Evolutionary conservation across 2,113 vertebrate genomes (phyloP).

Genomic region (Crypturellus undulatus): DNA sequence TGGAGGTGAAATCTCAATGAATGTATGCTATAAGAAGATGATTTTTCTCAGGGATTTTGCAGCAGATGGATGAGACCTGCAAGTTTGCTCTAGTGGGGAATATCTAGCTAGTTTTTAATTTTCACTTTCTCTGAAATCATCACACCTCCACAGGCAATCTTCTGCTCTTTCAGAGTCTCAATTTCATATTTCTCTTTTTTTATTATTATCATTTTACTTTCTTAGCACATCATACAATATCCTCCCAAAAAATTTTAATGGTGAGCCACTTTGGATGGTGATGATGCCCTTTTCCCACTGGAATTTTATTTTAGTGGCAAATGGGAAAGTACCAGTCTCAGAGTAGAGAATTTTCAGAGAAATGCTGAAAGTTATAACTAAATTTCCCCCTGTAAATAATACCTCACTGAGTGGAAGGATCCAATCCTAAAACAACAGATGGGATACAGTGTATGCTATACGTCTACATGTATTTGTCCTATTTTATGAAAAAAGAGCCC

Average conservation of each 20-base stretch:
- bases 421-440: neutral
- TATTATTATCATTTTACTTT: neutral
- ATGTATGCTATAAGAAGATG: neutral
- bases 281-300: neutral
- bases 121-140: constrained; percentile 8
- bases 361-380: neutral
- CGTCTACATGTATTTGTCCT: neutral
- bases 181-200: neutral
- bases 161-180: neutral
- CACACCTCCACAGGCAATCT: neutral
- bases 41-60: constrained; percentile 15
- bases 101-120: constrained; percentile 48
- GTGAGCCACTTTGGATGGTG: neutral
- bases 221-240: neutral
- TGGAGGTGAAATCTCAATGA: neutral
- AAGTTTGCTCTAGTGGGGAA: constrained; percentile 27
- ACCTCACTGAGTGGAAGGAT: neutral
- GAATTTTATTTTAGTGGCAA: neutral
- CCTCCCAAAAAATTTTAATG: neutral
- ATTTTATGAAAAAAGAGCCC: neutral
- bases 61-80: neutral
- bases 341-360: neutral
- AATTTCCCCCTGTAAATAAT: neutral
- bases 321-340: neutral
- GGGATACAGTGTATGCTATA: neutral